These are phyloP conservation scores for Sicus ferrugineus DNA, from an alignment of 2,888 invertebrate species.

Conservation along the genomic window DNA sequence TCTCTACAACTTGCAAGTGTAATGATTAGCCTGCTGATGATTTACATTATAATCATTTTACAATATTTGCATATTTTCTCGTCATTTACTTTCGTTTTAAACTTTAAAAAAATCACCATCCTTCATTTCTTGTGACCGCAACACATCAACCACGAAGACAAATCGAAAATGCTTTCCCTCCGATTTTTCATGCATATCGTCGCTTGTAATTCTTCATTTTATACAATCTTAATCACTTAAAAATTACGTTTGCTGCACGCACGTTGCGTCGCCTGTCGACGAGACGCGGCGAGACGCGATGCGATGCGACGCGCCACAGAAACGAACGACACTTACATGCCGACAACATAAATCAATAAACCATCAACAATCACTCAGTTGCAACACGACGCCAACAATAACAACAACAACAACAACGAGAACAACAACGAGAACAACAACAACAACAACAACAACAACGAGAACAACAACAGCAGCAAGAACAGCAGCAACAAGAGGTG, in stretches of 20 bases:
- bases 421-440: too few relatives aligned
- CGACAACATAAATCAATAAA: conserved; percentile 29
- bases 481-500: neutral
- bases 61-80: neutral
- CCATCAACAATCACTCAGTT: conserved; percentile 29
- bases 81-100: neutral
- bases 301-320: neutral
- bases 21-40: neutral
- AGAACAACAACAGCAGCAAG: conserved; percentile 10
- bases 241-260: neutral
- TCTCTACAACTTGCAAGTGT: neutral
- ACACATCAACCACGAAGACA: neutral
- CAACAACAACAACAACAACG: conserved; percentile 9
- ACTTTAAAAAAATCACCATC: neutral
- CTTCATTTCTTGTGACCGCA: neutral
- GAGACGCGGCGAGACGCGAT: neutral
- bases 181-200: neutral
- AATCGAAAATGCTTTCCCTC: neutral
- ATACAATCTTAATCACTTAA: conserved; percentile 1
- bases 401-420: conserved; percentile 9
- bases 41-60: neutral
- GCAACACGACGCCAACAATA: too few relatives aligned
- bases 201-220: neutral
- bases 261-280: neutral
- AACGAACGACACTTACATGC: neutral